Conservation (phyloP, 2,888 invertebrate species). For the Ariolimax columbianus region DNA sequence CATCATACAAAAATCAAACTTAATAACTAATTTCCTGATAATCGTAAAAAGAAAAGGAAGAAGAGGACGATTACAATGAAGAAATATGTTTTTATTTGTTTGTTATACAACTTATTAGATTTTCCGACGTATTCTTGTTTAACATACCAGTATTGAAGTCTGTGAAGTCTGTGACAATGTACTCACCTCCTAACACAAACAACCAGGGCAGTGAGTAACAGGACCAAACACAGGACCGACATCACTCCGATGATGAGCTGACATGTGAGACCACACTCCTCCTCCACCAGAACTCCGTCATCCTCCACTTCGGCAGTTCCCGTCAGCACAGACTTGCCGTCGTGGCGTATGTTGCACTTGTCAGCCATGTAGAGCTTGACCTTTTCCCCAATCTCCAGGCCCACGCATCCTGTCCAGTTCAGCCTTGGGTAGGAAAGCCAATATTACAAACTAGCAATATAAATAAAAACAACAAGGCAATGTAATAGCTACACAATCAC, state of each 20-base stretch:
- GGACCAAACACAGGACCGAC: slow-evolving; percentile 53
- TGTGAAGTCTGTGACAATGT: no score
- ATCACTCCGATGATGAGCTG: slow-evolving; percentile 56
- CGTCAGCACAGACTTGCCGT: slow-evolving; percentile 44
- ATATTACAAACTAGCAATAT: not conserved
- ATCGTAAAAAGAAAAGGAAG: no score
- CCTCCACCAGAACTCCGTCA: slow-evolving; percentile 51
- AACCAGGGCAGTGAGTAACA: slow-evolving; percentile 53
- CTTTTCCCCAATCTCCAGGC: slow-evolving; percentile 55
- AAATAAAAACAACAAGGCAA: not conserved
- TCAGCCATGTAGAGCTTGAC: slow-evolving; percentile 59
- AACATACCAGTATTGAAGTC: no score
- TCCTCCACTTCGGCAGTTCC: slow-evolving; percentile 19
- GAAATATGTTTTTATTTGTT: no score
- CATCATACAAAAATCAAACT: no score
- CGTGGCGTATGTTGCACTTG: slow-evolving; percentile 57
- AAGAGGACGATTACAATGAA: no score
- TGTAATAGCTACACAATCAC: no score
- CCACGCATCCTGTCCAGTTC: slow-evolving; percentile 62
- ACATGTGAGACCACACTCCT: slow-evolving; percentile 55
- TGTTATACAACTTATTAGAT: no score
- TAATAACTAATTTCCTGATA: no score
- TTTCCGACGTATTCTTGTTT: no score
- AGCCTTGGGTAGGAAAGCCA: slow-evolving; percentile 31
- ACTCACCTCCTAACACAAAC: slow-evolving; percentile 56